Conservation (phyloP, 2,888 invertebrate genomes). For the Priocnemis perturbator region DNA sequence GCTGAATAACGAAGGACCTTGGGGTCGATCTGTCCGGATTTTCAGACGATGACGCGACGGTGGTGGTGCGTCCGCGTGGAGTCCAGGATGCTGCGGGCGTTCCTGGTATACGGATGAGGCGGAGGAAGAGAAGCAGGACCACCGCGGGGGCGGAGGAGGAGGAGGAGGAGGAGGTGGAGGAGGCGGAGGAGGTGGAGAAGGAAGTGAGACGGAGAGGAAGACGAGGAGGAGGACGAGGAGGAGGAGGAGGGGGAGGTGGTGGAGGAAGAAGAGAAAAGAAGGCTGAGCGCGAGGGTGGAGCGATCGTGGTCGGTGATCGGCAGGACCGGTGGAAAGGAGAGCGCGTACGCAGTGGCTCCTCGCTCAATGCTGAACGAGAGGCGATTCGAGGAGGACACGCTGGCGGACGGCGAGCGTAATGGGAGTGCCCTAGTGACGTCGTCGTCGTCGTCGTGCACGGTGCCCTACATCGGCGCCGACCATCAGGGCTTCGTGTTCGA, state of each 20-base stretch:
- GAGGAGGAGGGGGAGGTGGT: slow-evolving; percentile 49
- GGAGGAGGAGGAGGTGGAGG: slow-evolving; percentile 5
- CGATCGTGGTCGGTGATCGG: neutral
- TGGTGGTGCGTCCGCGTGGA: slow-evolving; percentile 40
- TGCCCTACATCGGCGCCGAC: slow-evolving; percentile 55
- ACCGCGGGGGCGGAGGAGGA: slow-evolving; percentile 8
- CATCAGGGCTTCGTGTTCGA: slow-evolving; percentile 61
- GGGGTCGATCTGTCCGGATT: neutral
- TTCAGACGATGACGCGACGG: slow-evolving; percentile 58
- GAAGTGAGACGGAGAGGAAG: neutral
- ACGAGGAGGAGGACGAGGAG: slow-evolving; percentile 33
- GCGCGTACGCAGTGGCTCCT: slow-evolving; percentile 10
- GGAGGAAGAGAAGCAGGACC: slow-evolving; percentile 9
- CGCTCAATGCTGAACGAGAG: slow-evolving; percentile 72
- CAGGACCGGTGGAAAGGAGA: neutral
- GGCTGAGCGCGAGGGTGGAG: neutral
- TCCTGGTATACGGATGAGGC: no score
- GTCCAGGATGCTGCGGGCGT: slow-evolving; percentile 32
- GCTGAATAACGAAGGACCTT: no score
- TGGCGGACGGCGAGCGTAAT: slow-evolving; percentile 70
- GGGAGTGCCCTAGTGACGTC: slow-evolving; percentile 66
- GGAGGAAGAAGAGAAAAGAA: slow-evolving; percentile 22
- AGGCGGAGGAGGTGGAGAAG: slow-evolving; percentile 7
- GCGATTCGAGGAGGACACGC: slow-evolving; percentile 67
- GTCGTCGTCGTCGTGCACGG: slow-evolving; percentile 54